Base-by-base conservation (phyloP, 2,113 vertebrate species). In the Callorhinus ursinus region DNA sequence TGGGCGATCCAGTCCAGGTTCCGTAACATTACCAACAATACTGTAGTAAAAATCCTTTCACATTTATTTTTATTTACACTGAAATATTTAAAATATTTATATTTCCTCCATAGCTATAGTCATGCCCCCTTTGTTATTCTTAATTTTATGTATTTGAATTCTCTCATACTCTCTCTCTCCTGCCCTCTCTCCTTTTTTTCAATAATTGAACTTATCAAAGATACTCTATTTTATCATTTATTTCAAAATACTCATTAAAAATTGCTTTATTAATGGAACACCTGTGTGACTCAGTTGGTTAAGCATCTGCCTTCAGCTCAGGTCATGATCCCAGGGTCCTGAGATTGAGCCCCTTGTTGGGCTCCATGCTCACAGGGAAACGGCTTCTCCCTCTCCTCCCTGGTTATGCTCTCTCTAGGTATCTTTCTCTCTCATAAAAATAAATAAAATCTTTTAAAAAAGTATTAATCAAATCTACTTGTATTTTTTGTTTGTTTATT, bases 81-180 rank as follows among this genome's bases (percentile, higher is more conserved):
- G 42, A 76, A 12, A 81, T 33, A 12, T 51, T 59, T 8, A 3
- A 59, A 51, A 51, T 11, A 12, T 18, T 36, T 46, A 72, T 49
- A 13, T 90, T 31, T 82, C 14, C 61, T 81, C 28, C 10, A 8
- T 80, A 46, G 31, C 13, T 94, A 10, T 72, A 49, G n/a, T 53
- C 55, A 51, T 86, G 8, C 3, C 33, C 39, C 18, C 28, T 80
- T 71, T 65, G 1, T 63, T 72, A 79, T 16, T 18, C 3, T n/a
- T 21, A n/a, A n/a, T 72, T 83, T 39, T 69, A 92, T n/a, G 42
- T 89, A 71, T 71, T 67, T 83, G 4, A 83, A 76, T 82, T 76
- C 7, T 55, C 6, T 76, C 39, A 46, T 26, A 28, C 9, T 14
- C n/a, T 71, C 71, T 49, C 22, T 46, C 39, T 46, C 2, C 39